These are phyloP conservation scores for Manacus vitellinus DNA, from an alignment of 2,113 vertebrate genomes.

Conservation along the genomic window DNA sequence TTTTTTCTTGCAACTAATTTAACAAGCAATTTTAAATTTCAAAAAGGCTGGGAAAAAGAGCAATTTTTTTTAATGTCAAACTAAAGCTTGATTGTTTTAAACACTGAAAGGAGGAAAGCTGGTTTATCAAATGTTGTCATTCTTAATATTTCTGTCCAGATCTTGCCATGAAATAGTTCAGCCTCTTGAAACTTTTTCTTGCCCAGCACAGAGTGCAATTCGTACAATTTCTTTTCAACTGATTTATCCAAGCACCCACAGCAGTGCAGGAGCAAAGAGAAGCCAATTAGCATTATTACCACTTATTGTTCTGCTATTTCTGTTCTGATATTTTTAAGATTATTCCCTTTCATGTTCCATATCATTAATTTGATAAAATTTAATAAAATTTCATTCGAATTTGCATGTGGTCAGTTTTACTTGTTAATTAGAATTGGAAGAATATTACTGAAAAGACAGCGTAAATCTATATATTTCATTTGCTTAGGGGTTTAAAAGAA, in stretches of 20 bases:
- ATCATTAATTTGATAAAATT: not conserved
- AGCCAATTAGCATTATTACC: not conserved
- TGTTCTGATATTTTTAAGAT: not conserved
- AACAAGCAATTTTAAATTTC: not conserved
- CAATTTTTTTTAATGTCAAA: rapidly evolving
- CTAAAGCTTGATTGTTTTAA: not conserved
- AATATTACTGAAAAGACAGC: not conserved
- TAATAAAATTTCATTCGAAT: slow-evolving; percentile 30
- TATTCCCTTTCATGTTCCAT: not conserved
- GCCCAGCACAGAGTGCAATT: not conserved
- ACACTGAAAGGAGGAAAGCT: not conserved
- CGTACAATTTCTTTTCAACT: not conserved
- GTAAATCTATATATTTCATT: not conserved
- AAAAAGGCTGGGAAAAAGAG: not conserved
- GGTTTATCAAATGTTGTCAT: not conserved
- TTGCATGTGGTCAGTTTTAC: not conserved
- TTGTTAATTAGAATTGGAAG: slow-evolving; percentile 3
- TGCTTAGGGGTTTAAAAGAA: not conserved
- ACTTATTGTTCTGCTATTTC: not conserved
- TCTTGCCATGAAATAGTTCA: not conserved
- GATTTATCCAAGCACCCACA: not conserved
- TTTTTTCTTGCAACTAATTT: not conserved
- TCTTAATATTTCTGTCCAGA: not conserved
- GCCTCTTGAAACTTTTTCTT: not conserved
- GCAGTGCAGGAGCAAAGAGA: not conserved